Evolutionary conservation across 1,140 invertebrate species (phyloP), one percentile per base, ranked within the genome.

Genomic region (Mamestra configurata): DNA sequence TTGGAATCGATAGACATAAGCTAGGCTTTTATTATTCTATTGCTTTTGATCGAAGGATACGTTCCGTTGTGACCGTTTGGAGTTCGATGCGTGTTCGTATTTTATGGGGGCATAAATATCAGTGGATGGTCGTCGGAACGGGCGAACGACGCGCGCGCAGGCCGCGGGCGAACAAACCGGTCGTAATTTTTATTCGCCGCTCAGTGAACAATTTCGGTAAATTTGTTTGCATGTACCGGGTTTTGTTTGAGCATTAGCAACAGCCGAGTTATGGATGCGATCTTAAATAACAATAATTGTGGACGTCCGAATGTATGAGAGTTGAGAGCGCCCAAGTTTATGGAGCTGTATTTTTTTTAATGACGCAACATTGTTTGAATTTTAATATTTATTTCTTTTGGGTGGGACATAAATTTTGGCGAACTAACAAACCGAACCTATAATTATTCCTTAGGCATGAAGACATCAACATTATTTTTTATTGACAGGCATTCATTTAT

Each of bases 61-160:
- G 82, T 85, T 91, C 85, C 84, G 84, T 87, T 88, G 84, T 88
- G 86, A 87, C 53, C 53, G 51, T 72, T 76, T 75, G 66, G 71
- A 72, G 59, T 76, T 49, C 79, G 72, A 68, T 88, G 88, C 88
- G 86, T 93, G 91, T 92, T 92, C 89, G 85, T 84, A 85, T 91
- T 93, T 93, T 93, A 94, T 90, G 89, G 85, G 82, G 79, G 82
- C 91, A 94, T 94, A 94, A 93, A 93, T 92, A 90, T 91, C 76
- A 77, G 71, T 73, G 80, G 78, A 89, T 85, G 87, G 83, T 68
- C 66, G 81, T 82, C 72, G 76, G 55, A 72, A 59, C 53, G 46
- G 73, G 73, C 77, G 76, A 61, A 57, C 66, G 66, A 66, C 81
- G 46, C 77, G 76, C 40, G 55, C 83, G 76, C 85, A 83, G 84